Base-by-base conservation (phyloP, 1,140 invertebrate genomes). In the Eriosoma lanigerum region DNA sequence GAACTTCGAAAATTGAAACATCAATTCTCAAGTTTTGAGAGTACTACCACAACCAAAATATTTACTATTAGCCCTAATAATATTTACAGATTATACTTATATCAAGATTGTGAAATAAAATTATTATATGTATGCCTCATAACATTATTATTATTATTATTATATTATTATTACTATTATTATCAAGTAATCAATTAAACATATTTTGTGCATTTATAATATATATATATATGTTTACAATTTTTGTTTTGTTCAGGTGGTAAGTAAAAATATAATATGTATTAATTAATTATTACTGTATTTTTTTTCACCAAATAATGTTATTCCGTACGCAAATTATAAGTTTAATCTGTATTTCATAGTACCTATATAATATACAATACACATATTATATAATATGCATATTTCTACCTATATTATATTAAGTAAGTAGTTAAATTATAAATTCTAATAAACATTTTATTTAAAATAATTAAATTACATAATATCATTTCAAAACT, bases 121-220 rank as follows among this genome's bases (percentile, higher is more conserved):
- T 50, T 19, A 72, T n/a, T 72, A 50, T 52, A 44, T 66, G 19
- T 62, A 62, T 58, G 29, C 54, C 52, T 76, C 52, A n/a, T n/a
- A n/a, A n/a, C n/a, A n/a, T n/a, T n/a, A n/a, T n/a, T n/a, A n/a
- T n/a, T n/a, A n/a, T n/a, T 21, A 12, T 46, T 26, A 24, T 58
- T 24, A n/a, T 46, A 76, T 48, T 56, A 76, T 60, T 76, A 58
- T n/a, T 58, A 76, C 26, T 38, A 76, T 60, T 76, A 58, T n/a
- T 58, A 44, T 58, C 32, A 76, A 76, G 26, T 58, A 76, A 56
- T 58, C 52, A 24, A 56, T 76, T 76, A 76, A 62, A 78, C 50
- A 24, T 78, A 60, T 60, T 78, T 76, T 76, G 50, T 76, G 73
- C 73, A 38, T 75, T 75, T n/a, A n/a, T n/a, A n/a, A n/a, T n/a